phyloP scores from a whole-genome alignment of 2,797 vertebrate genomes.

The Fundulus diaphanus region DNA sequence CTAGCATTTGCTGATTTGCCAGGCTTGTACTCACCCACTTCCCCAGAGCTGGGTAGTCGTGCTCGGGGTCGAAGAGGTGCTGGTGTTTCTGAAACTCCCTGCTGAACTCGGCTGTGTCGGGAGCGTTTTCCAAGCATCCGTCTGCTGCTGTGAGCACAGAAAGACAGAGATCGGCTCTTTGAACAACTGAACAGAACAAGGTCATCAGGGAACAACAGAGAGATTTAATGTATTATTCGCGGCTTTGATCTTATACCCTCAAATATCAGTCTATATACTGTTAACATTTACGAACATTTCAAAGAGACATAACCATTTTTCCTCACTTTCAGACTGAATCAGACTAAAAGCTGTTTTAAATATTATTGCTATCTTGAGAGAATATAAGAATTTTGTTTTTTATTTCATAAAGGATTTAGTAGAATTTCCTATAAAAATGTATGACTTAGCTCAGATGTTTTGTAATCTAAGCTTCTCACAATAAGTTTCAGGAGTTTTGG shows the following conservation, averaged over 20 bases:
- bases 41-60: conserved; percentile 89
- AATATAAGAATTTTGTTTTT: no score
- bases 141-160: conserved; percentile 79
- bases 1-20: neutral
- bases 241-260: neutral
- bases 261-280: neutral
- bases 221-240: neutral
- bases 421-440: no score
- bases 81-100: conserved; percentile 95
- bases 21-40: conserved; percentile 90
- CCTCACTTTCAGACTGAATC: neutral
- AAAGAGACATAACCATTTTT: no score
- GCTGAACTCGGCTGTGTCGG: conserved; percentile 97
- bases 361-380: neutral
- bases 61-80: conserved; percentile 94
- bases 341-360: neutral
- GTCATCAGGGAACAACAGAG: neutral
- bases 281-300: no score
- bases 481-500: no score
- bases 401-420: no score
- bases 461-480: no score
- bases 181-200: no score
- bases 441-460: no score
- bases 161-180: neutral
- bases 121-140: conserved; percentile 93